Evolutionary conservation across 30 jellyfish, hydroid and myxozoan species (phyloP).

Genomic region (Cassiopea andromeda): DNA sequence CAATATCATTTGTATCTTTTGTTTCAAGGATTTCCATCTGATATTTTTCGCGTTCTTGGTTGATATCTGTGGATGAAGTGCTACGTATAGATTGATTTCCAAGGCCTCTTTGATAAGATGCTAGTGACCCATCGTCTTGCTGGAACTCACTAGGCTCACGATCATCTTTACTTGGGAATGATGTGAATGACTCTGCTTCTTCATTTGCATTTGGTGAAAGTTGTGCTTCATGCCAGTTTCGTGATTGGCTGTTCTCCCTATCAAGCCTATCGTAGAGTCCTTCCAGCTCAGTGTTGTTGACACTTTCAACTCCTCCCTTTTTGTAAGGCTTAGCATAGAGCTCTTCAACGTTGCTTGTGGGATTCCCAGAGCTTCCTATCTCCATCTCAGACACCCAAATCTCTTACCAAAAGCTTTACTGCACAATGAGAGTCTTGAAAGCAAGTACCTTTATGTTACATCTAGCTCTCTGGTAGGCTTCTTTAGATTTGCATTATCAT

Average conservation of each 20-base stretch:
- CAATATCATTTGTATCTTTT: conserved; percentile 72
- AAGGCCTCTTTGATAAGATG: conserved; percentile 49
- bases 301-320: not conserved
- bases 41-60: conserved; percentile 14
- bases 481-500: too few relatives aligned
- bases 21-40: conserved; percentile 46
- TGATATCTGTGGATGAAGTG: conserved; percentile 15
- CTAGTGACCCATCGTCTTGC: not conserved
- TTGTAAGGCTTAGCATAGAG: conserved; percentile 55
- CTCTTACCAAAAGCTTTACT: not conserved
- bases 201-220: not conserved
- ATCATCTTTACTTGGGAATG: not conserved
- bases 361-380: not conserved
- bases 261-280: conserved; percentile 62
- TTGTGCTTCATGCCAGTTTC: not conserved
- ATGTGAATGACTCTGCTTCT: not conserved
- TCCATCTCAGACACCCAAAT: not conserved
- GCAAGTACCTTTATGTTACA: too few relatives aligned
- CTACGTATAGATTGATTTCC: conserved; percentile 50
- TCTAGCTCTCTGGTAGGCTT: too few relatives aligned
- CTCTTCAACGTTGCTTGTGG: conserved; percentile 12
- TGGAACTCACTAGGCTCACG: not conserved
- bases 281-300: conserved; percentile 28
- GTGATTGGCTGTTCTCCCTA: conserved; percentile 16
- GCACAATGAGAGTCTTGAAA: not conserved